These are phyloP conservation scores for Notocelia uddmanniana DNA, from an alignment of 2,888 invertebrate species.

Conservation along the genomic window DNA sequence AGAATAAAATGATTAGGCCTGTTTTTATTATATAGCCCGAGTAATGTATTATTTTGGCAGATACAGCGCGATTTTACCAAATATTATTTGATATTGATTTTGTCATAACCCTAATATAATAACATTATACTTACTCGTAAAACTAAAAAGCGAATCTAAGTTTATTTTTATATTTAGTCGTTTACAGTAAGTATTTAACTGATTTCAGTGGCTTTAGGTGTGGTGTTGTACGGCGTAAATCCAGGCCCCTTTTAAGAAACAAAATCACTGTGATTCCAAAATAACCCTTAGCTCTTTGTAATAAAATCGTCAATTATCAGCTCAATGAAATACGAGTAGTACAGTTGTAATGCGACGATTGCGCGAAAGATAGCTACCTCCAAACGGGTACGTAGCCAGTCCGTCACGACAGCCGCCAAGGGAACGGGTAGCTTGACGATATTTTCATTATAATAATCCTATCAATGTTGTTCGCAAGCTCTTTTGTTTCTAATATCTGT, in stretches of 20 bases:
- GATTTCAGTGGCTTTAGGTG: slow-evolving; percentile 12
- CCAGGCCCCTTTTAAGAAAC: not conserved
- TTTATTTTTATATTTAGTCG: not conserved
- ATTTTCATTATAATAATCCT: slow-evolving; percentile 34
- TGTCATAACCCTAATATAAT: no score
- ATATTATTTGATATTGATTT: no score
- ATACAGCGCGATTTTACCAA: no score
- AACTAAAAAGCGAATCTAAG: no score
- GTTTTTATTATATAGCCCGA: no score
- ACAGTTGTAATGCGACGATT: slow-evolving; percentile 52
- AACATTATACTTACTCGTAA: no score
- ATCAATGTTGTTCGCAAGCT: not conserved
- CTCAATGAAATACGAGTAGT: slow-evolving; percentile 21
- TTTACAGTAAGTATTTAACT: slow-evolving; percentile 2
- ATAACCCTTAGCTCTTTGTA: not conserved
- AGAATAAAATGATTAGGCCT: no score
- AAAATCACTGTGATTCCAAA: not conserved
- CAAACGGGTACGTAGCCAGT: slow-evolving; percentile 26
- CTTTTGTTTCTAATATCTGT: not conserved
- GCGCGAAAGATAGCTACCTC: slow-evolving; percentile 56
- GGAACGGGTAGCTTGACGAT: slow-evolving; percentile 18
- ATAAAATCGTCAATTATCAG: not conserved
- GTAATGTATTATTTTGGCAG: no score
- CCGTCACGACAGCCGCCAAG: slow-evolving; percentile 54
- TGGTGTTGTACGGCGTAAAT: slow-evolving; percentile 12